Percentiles rank a stretch among this genome's conserved stretches.
These are phyloP conservation scores for Apamea crenata DNA, from an alignment of 2,888 invertebrate species.

Conservation along the genomic window DNA sequence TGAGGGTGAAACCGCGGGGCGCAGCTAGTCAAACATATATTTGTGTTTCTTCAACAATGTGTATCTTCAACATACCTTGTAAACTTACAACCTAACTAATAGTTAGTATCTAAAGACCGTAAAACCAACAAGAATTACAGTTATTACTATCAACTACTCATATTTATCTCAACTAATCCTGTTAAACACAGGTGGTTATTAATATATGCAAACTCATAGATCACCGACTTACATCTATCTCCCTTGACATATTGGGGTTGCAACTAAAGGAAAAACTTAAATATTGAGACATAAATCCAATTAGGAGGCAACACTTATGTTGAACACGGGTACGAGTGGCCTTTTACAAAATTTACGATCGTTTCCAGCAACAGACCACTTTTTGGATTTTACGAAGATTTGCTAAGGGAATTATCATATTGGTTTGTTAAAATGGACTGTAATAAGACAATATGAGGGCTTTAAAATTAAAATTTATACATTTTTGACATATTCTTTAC, in stretches of 20 bases:
- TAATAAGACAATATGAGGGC: constrained; percentile 6
- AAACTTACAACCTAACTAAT: not conserved
- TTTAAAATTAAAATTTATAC: not conserved
- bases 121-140: not conserved
- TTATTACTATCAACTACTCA: constrained; percentile 14
- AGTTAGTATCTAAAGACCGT: not conserved
- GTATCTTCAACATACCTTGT: not conserved
- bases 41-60: too few species aligned
- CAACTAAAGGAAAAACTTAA: constrained; percentile 71
- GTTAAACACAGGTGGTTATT: constrained; percentile 30
- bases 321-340: constrained; percentile 57
- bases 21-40: not conserved
- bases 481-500: constrained; percentile 7
- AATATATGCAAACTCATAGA: constrained; percentile 45
- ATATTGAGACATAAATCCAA: constrained; percentile 76
- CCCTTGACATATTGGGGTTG: constrained; percentile 65
- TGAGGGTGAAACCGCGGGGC: too few species aligned
- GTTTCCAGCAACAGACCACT: constrained; percentile 38
- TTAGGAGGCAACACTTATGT: constrained; percentile 63
- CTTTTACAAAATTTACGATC: constrained; percentile 70
- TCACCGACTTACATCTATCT: constrained; percentile 61
- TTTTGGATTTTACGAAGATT: constrained; percentile 50
- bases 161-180: constrained; percentile 25
- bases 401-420: constrained; percentile 39
- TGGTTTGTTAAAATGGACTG: constrained; percentile 24